phyloP scores from a whole-genome alignment of 2,888 invertebrate genomes.

The Pristionchus arcanus region DNA sequence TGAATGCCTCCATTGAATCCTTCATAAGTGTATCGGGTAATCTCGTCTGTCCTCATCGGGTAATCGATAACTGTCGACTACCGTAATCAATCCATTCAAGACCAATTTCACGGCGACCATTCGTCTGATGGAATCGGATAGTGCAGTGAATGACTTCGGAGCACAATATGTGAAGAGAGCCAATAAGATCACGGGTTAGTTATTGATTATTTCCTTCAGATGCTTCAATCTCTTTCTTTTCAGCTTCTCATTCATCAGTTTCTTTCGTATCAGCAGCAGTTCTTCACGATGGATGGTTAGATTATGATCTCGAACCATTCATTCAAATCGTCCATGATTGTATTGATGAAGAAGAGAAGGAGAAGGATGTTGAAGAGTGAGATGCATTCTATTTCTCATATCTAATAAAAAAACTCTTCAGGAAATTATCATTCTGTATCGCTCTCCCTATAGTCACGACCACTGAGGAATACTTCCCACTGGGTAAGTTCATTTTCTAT shows the following conservation, averaged over 20 bases:
- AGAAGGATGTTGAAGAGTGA: constrained; percentile 44
- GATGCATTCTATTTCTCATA: background rate
- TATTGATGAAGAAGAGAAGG: background rate
- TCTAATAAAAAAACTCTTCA: background rate
- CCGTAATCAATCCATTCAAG: background rate
- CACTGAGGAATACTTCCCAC: constrained; percentile 25
- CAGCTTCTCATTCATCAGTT: constrained; percentile 3
- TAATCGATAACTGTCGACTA: constrained; percentile 16
- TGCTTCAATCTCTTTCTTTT: background rate
- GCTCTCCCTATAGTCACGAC: constrained; percentile 14
- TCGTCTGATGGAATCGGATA: constrained; percentile 49
- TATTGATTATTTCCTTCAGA: too few species aligned
- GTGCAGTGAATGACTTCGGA: constrained; percentile 46
- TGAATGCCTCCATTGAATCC: constrained; percentile 18
- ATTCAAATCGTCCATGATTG: constrained; percentile 49
- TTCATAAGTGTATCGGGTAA: constrained; percentile 32
- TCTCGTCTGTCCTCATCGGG: constrained; percentile 40
- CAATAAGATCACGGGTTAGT: constrained; percentile 1
- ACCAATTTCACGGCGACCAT: constrained; percentile 46
- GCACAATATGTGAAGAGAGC: constrained; percentile 33
- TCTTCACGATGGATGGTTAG: constrained; percentile 42
- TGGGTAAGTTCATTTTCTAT: background rate
- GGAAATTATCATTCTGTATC: background rate
- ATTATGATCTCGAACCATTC: constrained; percentile 49
- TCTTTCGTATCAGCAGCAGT: background rate